phyloP scores from a whole-genome alignment of 2,113 vertebrate genomes.

The Phalacrocorax pelagicus region DNA sequence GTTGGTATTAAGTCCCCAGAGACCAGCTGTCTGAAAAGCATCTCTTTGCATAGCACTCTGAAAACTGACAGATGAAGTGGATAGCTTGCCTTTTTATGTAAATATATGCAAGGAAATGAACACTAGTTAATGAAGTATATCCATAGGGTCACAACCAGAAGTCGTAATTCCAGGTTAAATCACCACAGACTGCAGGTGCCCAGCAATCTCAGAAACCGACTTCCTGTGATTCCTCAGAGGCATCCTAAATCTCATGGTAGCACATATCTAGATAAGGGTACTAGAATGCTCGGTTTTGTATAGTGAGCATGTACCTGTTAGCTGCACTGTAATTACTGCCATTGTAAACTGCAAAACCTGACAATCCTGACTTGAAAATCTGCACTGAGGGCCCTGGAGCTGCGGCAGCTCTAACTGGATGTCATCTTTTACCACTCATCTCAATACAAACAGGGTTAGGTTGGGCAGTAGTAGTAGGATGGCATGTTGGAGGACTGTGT shows the following conservation, averaged over 20 bases:
- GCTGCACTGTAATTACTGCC: not conserved
- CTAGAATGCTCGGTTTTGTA: not conserved
- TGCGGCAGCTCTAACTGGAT: not conserved
- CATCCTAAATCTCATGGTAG: not conserved
- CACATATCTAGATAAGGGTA: not conserved
- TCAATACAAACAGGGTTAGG: not conserved
- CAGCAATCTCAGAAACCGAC: not conserved
- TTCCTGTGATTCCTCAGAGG: not conserved
- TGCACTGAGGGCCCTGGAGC: not conserved
- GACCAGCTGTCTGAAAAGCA: not conserved
- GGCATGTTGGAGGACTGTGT: not conserved
- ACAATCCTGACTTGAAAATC: not conserved
- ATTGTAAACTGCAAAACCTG: not conserved
- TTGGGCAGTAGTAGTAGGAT: not conserved
- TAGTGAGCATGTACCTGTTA: not conserved
- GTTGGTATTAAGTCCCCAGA: not conserved
- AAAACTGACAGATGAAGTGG: not conserved
- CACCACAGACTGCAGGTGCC: not conserved
- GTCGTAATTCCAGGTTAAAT: constrained; percentile 31
- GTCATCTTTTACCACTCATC: not conserved
- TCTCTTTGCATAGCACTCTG: not conserved
- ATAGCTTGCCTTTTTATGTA: constrained; percentile 23
- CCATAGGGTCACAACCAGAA: not conserved
- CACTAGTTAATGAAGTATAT: constrained; percentile 9
- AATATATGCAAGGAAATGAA: constrained; percentile 26